Conservation (phyloP, 2,888 invertebrate genomes). For the Catonia carolina region DNA sequence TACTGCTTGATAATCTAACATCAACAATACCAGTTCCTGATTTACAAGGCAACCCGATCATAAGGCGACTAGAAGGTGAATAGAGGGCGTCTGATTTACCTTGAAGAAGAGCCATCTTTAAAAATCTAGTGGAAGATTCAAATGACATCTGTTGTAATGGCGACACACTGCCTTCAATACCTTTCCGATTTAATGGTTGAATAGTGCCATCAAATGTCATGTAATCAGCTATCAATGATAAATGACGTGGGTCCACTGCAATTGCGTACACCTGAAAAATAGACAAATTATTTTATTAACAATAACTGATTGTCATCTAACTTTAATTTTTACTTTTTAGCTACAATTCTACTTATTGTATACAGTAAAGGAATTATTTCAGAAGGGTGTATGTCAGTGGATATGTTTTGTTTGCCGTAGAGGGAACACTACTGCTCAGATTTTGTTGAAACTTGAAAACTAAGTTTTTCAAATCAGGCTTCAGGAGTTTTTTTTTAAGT, state of each 20-base stretch:
- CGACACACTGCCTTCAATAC: conserved; percentile 86
- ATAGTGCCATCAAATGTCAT: conserved; percentile 94
- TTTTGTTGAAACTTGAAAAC: too few species aligned
- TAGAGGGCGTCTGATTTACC: conserved; percentile 66
- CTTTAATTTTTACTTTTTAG: too few species aligned
- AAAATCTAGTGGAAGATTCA: conserved; percentile 83
- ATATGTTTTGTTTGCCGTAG: too few species aligned
- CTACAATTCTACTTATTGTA: not conserved
- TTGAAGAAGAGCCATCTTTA: conserved; percentile 61
- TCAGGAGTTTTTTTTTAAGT: too few species aligned
- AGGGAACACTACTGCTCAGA: too few species aligned
- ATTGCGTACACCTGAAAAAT: conserved; percentile 76
- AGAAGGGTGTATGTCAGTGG: too few species aligned
- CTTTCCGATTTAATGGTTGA: conserved; percentile 81
- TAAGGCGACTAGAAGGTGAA: conserved; percentile 81
- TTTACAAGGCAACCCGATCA: conserved; percentile 75
- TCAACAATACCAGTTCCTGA: conserved; percentile 77
- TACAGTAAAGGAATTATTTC: too few species aligned
- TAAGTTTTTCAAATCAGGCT: too few species aligned
- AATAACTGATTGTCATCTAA: too few species aligned
- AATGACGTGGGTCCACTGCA: conserved; percentile 86
- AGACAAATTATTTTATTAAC: not conserved
- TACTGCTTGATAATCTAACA: conserved; percentile 3
- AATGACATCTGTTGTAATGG: conserved; percentile 98
- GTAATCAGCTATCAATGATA: conserved; percentile 90